A percentile compares a stretch with the other conserved stretches of the same genome.
Evolutionary conservation across 2,888 invertebrate genomes (phyloP).

Genomic region (Bembecia ichneumoniformis): DNA sequence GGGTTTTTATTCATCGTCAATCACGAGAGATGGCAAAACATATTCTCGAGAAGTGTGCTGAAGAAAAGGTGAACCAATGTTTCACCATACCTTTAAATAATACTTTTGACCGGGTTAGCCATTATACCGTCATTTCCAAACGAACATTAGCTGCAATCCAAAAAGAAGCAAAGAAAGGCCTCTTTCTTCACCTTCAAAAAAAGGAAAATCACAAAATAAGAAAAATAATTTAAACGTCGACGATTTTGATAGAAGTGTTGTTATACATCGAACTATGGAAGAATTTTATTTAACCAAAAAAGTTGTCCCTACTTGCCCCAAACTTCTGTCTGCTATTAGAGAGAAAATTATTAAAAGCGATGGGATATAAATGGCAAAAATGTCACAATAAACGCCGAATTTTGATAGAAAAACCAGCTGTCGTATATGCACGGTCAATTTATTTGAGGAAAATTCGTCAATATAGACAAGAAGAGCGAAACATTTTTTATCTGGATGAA

Average conservation of each 20-base stretch:
- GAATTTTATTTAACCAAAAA: background rate
- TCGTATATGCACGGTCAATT: background rate
- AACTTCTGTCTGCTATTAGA: background rate
- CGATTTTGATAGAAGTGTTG: background rate
- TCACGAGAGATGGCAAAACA: too few species aligned
- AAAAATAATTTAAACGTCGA: background rate
- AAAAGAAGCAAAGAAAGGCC: too few species aligned
- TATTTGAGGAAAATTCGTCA: conserved; percentile 1
- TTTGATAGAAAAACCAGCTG: conserved; percentile 1
- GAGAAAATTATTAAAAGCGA: background rate
- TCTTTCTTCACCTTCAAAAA: background rate
- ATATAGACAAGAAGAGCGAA: background rate
- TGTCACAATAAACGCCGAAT: conserved; percentile 1
- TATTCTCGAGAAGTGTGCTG: too few species aligned
- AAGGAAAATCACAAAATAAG: background rate
- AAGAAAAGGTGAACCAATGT: too few species aligned
- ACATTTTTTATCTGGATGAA: background rate
- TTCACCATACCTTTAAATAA: too few species aligned
- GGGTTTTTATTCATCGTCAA: too few species aligned
- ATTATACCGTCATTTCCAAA: too few species aligned
- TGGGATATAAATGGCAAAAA: conserved; percentile 1
- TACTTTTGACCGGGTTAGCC: too few species aligned
- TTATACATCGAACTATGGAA: background rate
- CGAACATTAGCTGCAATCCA: too few species aligned
- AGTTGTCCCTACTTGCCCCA: background rate